Base-by-base conservation (phyloP, 1,140 invertebrate genomes). In the Popillia japonica region DNA sequence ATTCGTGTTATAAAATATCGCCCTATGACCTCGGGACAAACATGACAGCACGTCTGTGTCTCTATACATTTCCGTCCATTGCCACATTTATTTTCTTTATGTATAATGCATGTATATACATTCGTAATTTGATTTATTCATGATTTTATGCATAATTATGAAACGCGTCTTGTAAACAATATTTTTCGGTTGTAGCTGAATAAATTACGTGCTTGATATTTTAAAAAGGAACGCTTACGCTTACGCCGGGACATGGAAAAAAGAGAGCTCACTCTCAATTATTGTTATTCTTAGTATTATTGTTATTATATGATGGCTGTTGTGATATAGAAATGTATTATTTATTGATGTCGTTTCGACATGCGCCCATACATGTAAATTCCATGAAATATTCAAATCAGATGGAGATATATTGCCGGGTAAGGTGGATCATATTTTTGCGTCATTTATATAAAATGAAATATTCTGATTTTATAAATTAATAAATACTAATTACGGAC, bases 71-170 rank as follows among this genome's bases (percentile, higher is more conserved):
- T 48, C 11, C 44, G 44, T 48, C 44, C 44, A n/a, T 14, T 10
- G 44, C 44, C 44, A n/a, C 44, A 48, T 48, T 48, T 48, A 48
- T 48, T 48, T 48, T 48, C 44, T 48, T 48, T 48, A 48, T 48
- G 44, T 14, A 48, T 48, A 48, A 48, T 48, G 44, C 44, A 48
- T 48, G 11, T 11, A 11, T 48, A 48, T 48, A 11, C 44, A n/a
- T 48, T 48, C 44, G 44, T 48, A 48, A 48, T 48, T 48, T 48
- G 7, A 48, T 48, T 48, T 48, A 48, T 48, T 48, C 44, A 48
- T 48, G 44, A 48, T 48, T 48, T 48, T 48, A 48, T 48, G 44
- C 44, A 48, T 48, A 48, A 48, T 48, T 48, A 48, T 14, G 44
- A 48, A 48, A 48, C 44, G 44, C 44, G 44, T 48, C 44, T 48